Evolutionary conservation across 2,888 invertebrate species (phyloP), one percentile per base, ranked within the genome.

Genomic region (Sabellastarte sp.): DNA sequence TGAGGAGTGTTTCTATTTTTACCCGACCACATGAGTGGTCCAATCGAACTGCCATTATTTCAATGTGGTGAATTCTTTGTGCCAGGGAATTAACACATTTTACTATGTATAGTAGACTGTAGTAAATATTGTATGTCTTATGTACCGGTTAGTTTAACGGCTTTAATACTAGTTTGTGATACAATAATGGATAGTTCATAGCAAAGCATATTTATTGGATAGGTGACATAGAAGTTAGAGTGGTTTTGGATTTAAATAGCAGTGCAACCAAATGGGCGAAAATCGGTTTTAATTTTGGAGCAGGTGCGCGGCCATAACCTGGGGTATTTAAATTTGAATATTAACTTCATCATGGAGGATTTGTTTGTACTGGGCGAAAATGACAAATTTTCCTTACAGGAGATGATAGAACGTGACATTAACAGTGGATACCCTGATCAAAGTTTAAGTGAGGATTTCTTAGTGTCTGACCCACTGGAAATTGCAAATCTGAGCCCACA

Each of bases 401-500:
- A 94, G 80, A 92, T 93, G 90, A 87, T 94, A 71, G 93, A 93
- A 80, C 90, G 92, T 83, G 94, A 93, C 80, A 92, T 94, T 3
- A 64, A 68, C 53, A 63, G 61, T n/a, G 61, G 58, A 26, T 58
- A 63, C 32, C 31, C 52, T 28, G 60, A 63, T 24, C 55, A 59
- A 24, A 28, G 26, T 32, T 20, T n/a, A 50, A 15, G 15, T 24
- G n/a, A n/a, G n/a, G n/a, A n/a, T n/a, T n/a, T n/a, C n/a, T n/a
- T n/a, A n/a, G n/a, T n/a, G n/a, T n/a, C n/a, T n/a, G n/a, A n/a
- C n/a, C n/a, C n/a, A n/a, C n/a, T n/a, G n/a, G 41, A 41, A 41
- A 41, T 41, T 10, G 41, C 41, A 15, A 15, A 10, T 3, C 3
- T 29, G 28, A 28, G 24, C 5, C 5, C 28, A 4, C 10, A 28